Evolutionary conservation across 2,113 vertebrate species (phyloP), one percentile per base, ranked within the genome.

Genomic region (Heterotis niloticus): DNA sequence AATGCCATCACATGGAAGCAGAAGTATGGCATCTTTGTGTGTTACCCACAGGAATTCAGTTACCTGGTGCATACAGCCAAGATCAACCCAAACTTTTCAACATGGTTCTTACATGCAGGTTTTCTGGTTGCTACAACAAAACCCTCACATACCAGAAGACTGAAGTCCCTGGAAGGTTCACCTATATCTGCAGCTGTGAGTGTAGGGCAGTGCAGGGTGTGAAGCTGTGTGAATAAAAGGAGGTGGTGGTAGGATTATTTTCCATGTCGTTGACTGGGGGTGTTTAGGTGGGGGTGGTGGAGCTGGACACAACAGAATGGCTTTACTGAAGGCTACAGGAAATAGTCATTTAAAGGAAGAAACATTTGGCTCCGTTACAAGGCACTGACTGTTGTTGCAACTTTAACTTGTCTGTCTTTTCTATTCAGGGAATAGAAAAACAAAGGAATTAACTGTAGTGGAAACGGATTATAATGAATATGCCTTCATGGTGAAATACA

Each of bases 391-490:
- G 3, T 44, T 17, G 59, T 17, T 14, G 59, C 20, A 17, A 20
- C 3, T 62, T 2, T 17, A 62, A 62, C 13, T 20, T 62, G 59
- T 62, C 59, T 11, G 20, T 13, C 28, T 29, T 12, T 23, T 28
- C 54, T 64, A 3, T 23, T 18, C 75, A 85, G 84, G 82, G 2
- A 74, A 81, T 56, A 75, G 66, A 26, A 78, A 78, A 28, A 34
- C 77, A 56, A 86, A 86, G 76, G 81, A 86, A 71, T 76, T 84
- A 60, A 84, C 81, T 5, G 69, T 86, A 57, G 75, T 83, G 66
- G 84, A 86, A 23, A 83, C 84, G 10, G 82, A 86, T 66, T 86
- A 86, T 64, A 82, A 79, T 17, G 81, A 81, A 16, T 86, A 86
- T 23, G 83, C 78, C 18, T 7, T 84, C 24, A 81, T 84, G 52